phyloP scores from a whole-genome alignment of 2,888 invertebrate species.

The Galeopsomyia nigrocyanea region DNA sequence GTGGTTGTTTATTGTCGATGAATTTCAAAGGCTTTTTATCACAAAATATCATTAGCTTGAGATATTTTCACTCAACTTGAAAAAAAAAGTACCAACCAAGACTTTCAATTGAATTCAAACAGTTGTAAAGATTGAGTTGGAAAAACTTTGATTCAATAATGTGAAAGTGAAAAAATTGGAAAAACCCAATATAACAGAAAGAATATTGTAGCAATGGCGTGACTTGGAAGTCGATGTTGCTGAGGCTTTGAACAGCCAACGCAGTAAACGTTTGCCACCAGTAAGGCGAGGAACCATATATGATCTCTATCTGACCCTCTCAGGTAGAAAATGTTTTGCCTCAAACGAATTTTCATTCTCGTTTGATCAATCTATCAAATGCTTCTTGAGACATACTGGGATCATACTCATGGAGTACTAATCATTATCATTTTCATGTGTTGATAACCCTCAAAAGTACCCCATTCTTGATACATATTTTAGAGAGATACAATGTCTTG shows the following conservation, averaged over 20 bases:
- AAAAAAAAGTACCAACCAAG: too few species aligned
- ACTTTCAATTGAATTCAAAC: too few species aligned
- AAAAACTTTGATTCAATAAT: constrained; percentile 20
- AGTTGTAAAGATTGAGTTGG: too few species aligned
- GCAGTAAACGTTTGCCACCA: constrained; percentile 85
- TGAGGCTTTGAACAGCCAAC: constrained; percentile 79
- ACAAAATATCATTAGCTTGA: not conserved
- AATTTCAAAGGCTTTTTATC: too few species aligned
- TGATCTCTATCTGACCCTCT: constrained; percentile 88
- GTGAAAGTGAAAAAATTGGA: constrained; percentile 52
- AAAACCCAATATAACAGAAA: constrained; percentile 58
- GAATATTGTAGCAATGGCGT: constrained; percentile 68
- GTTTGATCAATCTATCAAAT: constrained; percentile 36
- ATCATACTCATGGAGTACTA: constrained; percentile 42
- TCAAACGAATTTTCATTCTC: constrained; percentile 42
- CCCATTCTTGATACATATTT: constrained; percentile 8
- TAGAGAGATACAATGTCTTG: too few species aligned
- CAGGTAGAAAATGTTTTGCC: constrained; percentile 77
- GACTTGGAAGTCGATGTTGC: constrained; percentile 82
- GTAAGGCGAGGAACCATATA: constrained; percentile 85
- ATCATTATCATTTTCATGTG: constrained; percentile 41
- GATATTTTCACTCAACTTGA: not conserved
- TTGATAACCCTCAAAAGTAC: constrained; percentile 46
- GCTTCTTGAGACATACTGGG: constrained; percentile 34
- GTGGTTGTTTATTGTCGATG: too few species aligned